Evolutionary conservation across 2,888 invertebrate genomes (phyloP).

Genomic region (Cheilosia scutellata): DNA sequence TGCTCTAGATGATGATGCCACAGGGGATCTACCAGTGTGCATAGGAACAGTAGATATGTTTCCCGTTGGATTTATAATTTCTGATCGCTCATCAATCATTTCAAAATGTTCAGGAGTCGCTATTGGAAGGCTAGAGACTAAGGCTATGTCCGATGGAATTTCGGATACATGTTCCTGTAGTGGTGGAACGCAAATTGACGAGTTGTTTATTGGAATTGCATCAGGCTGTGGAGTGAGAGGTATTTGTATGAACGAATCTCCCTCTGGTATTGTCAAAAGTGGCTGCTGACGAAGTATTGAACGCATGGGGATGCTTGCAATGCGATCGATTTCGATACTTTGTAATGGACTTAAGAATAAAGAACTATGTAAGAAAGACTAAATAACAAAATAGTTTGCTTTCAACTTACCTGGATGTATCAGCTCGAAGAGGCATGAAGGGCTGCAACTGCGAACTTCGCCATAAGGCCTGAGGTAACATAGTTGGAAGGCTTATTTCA

Average conservation of each 20-base stretch:
- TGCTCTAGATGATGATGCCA: background rate
- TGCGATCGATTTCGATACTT: conserved; percentile 10
- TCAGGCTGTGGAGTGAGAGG: conserved; percentile 7
- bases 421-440: conserved; percentile 34
- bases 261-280: conserved; percentile 55
- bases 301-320: conserved; percentile 12
- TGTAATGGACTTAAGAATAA: background rate
- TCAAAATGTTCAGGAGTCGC: conserved; percentile 13
- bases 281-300: conserved; percentile 38
- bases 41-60: too few relatives aligned
- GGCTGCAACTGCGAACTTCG: conserved; percentile 18
- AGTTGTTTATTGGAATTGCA: conserved; percentile 3
- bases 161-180: background rate
- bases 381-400: background rate
- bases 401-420: conserved; percentile 22
- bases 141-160: background rate
- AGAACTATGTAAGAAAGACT: background rate
- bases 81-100: conserved; percentile 3
- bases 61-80: background rate
- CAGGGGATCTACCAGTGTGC: background rate
- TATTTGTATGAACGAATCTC: conserved; percentile 27
- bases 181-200: background rate
- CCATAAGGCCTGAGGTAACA: conserved; percentile 31
- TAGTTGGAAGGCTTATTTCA: background rate
- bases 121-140: conserved; percentile 5